Evolutionary conservation across 2,888 invertebrate species (phyloP).

Genomic region (Phyllotreta cruciferae): DNA sequence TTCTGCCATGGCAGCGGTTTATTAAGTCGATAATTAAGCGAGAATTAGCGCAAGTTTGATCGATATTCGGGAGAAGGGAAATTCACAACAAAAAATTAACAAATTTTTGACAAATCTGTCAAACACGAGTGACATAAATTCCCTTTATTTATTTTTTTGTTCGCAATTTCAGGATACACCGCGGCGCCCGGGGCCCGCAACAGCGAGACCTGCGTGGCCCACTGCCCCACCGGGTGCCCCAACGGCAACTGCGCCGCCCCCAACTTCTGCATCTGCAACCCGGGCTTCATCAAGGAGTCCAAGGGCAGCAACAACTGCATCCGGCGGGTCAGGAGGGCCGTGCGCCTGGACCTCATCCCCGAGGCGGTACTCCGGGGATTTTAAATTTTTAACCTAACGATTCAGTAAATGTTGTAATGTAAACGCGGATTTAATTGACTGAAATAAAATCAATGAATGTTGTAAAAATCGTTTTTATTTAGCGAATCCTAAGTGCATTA

Average conservation of each 20-base stretch:
- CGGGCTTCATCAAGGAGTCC: constrained; percentile 71
- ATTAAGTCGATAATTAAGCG: constrained; percentile 14
- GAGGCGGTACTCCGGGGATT: constrained; percentile 43
- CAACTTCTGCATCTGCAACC: constrained; percentile 76
- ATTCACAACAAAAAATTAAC: background rate
- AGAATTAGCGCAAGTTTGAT: constrained; percentile 16
- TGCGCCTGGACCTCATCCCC: constrained; percentile 57
- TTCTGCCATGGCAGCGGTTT: constrained; percentile 49
- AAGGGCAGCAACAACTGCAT: constrained; percentile 72
- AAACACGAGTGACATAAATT: too few relatives aligned
- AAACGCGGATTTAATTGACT: too few relatives aligned
- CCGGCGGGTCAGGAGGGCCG: constrained; percentile 59
- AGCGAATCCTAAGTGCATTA: constrained; percentile 54
- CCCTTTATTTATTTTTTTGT: constrained; percentile 7
- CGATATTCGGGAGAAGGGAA: constrained; percentile 9
- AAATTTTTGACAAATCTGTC: too few relatives aligned
- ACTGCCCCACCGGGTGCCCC: constrained; percentile 74
- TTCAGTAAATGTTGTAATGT: too few relatives aligned
- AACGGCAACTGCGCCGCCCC: constrained; percentile 78
- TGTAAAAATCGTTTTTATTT: too few relatives aligned
- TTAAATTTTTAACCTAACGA: constrained; percentile 9
- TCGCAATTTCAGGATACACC: constrained; percentile 56
- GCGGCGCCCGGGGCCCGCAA: constrained; percentile 52
- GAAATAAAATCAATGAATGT: too few relatives aligned
- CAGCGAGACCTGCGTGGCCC: constrained; percentile 61